Conservation (phyloP, 1,140 invertebrate species). For the Pachypsylla venusta region DNA sequence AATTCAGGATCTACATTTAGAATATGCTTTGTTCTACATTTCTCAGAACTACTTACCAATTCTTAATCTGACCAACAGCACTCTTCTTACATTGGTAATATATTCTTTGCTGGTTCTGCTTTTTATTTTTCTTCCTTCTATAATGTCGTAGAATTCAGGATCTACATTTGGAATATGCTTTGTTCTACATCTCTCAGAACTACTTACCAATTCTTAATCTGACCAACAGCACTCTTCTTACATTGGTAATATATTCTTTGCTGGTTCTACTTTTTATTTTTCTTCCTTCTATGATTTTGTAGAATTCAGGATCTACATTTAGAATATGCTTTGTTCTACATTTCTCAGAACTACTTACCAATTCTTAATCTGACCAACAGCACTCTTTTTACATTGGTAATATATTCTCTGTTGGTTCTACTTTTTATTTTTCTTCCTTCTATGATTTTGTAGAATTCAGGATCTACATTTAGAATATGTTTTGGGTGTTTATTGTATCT, state of each 20-base stretch:
- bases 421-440: no score
- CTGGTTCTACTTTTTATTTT: not conserved
- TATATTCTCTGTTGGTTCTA: no score
- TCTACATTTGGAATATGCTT: not conserved
- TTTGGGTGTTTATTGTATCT: no score
- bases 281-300: not conserved
- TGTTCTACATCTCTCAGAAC: no score
- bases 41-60: not conserved
- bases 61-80: not conserved
- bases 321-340: no score
- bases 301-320: not conserved
- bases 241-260: not conserved
- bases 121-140: not conserved
- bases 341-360: no score
- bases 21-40: no score
- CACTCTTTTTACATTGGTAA: no score
- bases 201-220: not conserved
- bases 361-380: no score
- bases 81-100: not conserved
- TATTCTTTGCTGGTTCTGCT: no score
- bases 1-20: not conserved
- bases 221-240: not conserved
- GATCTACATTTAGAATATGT: no score
- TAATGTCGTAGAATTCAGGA: not conserved
- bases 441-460: no score